These are phyloP conservation scores for Neosalanx taihuensis DNA, from an alignment of 2,797 vertebrate species.

Conservation along the genomic window DNA sequence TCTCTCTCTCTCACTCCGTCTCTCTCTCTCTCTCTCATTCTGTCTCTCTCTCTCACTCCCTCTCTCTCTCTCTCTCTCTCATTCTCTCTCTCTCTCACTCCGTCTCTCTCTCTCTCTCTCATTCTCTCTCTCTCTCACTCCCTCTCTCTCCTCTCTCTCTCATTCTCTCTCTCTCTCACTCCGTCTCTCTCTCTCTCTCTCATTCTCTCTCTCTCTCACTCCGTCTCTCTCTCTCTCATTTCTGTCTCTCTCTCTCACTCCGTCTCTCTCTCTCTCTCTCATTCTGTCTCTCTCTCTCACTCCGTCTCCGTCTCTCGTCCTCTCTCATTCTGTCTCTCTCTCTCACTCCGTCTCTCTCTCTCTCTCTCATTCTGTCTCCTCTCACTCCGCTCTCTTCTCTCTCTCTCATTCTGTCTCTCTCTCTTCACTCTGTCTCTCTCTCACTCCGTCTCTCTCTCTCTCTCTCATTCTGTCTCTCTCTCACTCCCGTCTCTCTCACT, in stretches of 20 bases:
- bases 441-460: slow-evolving; percentile 1
- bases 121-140: background rate
- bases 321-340: background rate
- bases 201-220: background rate
- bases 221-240: no score
- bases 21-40: background rate
- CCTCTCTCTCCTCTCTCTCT: background rate
- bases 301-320: background rate
- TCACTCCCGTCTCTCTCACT: no score
- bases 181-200: background rate
- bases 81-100: background rate
- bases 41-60: background rate
- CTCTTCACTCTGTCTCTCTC: no score
- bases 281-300: background rate
- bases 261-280: background rate
- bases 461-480: background rate
- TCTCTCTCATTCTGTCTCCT: no score
- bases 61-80: background rate
- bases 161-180: background rate
- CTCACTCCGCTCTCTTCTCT: no score
- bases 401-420: no score
- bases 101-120: background rate
- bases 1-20: slow-evolving; percentile 6
- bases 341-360: no score
- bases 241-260: no score